A percentile compares a stretch with the other conserved stretches of the same genome.
These are phyloP conservation scores for Aspiorhynchus laticeps DNA, from an alignment of 2,113 vertebrate species.

Conservation along the genomic window DNA sequence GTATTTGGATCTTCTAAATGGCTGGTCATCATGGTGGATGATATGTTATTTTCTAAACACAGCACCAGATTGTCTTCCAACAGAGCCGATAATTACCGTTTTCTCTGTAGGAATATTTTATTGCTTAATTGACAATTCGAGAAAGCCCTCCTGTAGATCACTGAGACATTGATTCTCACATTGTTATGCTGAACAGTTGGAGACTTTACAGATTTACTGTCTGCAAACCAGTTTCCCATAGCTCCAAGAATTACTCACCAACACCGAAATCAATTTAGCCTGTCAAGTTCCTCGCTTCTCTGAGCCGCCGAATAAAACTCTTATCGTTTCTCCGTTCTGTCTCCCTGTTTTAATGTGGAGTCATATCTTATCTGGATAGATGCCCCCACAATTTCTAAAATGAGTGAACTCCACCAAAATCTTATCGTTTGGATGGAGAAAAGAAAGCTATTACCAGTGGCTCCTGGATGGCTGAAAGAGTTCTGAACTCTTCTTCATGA, in stretches of 20 bases:
- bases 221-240: slow-evolving; percentile 17
- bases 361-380: slow-evolving; percentile 9
- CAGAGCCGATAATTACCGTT: slow-evolving; percentile 11
- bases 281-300: neutral
- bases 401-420: neutral
- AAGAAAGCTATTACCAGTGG: slow-evolving; percentile 10
- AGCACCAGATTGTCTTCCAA: neutral
- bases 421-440: neutral
- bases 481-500: neutral
- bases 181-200: slow-evolving; percentile 8
- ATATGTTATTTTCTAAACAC: neutral
- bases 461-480: neutral
- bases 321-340: neutral
- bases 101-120: neutral
- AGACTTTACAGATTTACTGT: slow-evolving; percentile 22
- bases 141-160: slow-evolving; percentile 10
- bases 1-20: neutral
- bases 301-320: neutral
- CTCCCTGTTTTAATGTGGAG: neutral
- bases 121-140: slow-evolving; percentile 6
- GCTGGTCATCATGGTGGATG: neutral
- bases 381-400: neutral
- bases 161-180: slow-evolving; percentile 7
- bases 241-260: slow-evolving; percentile 11
- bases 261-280: slow-evolving; percentile 22